Evolutionary conservation across 1,140 invertebrate genomes (phyloP).

Genomic region (Bombus cullumanus): DNA sequence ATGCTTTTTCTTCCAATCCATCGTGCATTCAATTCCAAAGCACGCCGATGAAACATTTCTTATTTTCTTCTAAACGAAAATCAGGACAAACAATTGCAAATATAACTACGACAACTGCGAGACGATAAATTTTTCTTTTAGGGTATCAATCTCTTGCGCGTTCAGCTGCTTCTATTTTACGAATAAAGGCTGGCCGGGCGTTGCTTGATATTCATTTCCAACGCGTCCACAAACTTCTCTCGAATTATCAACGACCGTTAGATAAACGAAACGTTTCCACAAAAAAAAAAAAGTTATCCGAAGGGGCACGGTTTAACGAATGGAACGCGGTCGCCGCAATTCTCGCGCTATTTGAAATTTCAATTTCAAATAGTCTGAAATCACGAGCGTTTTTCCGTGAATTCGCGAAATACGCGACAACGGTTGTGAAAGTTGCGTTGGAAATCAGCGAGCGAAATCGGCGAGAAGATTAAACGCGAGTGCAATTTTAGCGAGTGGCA

Average conservation of each 20-base stretch:
- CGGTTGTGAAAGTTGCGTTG: background rate
- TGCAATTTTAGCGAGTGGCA: background rate
- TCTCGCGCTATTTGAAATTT: background rate
- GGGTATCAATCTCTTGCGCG: no score
- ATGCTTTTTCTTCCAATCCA: background rate
- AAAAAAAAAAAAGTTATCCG: no score
- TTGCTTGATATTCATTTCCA: background rate
- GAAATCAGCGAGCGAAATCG: background rate
- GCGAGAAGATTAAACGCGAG: constrained; percentile 8
- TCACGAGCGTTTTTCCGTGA: background rate
- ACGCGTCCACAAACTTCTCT: background rate
- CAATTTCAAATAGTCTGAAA: background rate
- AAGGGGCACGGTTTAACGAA: background rate
- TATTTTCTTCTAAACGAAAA: background rate
- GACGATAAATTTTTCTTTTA: no score
- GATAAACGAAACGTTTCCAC: background rate
- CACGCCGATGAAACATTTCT: background rate
- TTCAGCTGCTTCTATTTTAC: background rate
- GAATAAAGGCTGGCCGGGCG: background rate
- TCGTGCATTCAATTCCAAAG: background rate
- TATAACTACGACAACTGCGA: no score
- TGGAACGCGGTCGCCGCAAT: background rate
- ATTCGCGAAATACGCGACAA: background rate
- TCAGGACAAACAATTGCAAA: no score
- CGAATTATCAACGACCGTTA: background rate